Percentiles rank a stretch among this genome's conserved stretches.
phyloP scores from a whole-genome alignment of 2,797 vertebrate species.

The Halcyon leucocephala region DNA sequence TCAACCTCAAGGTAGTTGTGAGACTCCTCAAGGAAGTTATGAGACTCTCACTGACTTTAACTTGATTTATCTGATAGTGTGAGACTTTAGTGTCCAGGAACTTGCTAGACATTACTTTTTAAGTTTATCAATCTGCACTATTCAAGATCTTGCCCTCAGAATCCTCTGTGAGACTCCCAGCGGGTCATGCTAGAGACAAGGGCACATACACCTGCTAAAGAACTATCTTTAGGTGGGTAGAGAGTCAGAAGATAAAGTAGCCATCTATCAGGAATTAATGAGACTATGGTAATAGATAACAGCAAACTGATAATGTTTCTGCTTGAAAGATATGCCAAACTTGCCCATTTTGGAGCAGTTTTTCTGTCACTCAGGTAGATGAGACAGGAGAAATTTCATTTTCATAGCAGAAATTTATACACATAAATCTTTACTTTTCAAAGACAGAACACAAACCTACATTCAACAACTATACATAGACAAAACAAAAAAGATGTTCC shows the following conservation, averaged over 20 bases:
- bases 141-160: background rate
- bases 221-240: background rate
- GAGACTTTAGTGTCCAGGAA: fast-evolving
- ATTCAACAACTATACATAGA: fast-evolving
- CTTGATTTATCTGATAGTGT: background rate
- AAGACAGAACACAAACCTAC: background rate
- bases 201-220: fast-evolving
- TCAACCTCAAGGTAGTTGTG: background rate
- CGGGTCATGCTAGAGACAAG: fast-evolving
- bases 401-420: background rate
- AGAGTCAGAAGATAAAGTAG: background rate
- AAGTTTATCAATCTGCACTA: background rate
- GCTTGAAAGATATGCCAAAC: background rate
- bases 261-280: background rate
- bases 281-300: background rate
- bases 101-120: background rate
- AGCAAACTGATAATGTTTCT: background rate
- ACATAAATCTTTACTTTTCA: background rate
- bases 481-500: background rate
- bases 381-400: no score
- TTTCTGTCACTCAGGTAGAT: background rate
- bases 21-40: background rate
- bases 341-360: background rate
- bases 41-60: background rate
- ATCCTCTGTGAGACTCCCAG: background rate